Evolutionary conservation across 2,888 invertebrate species (phyloP).

Genomic region (Neria commutata): DNA sequence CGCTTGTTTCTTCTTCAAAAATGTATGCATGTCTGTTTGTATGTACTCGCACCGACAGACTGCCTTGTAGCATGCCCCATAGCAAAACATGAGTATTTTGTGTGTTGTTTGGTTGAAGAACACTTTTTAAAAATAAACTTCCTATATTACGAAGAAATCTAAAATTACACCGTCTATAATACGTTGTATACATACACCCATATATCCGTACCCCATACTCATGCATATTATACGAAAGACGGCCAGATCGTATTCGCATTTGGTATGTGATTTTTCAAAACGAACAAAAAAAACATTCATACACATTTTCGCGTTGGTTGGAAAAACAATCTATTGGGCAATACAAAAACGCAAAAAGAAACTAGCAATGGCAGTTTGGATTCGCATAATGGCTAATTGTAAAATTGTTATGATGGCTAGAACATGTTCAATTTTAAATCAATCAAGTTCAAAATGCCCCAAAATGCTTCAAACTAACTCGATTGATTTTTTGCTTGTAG

Average conservation of each 20-base stretch:
- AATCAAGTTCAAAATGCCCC: too few species aligned
- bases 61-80: neutral
- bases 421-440: too few species aligned
- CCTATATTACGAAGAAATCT: constrained; percentile 47
- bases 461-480: too few species aligned
- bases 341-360: constrained; percentile 1
- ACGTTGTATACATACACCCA: constrained; percentile 14
- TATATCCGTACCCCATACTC: constrained; percentile 26
- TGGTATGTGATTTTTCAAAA: neutral
- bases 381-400: too few species aligned
- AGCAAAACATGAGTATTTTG: constrained; percentile 6
- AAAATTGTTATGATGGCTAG: too few species aligned
- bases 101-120: constrained; percentile 1
- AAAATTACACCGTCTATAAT: constrained; percentile 45
- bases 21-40: too few species aligned
- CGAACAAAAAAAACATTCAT: constrained; percentile 1
- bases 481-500: too few species aligned
- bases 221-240: constrained; percentile 9
- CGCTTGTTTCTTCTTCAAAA: too few species aligned
- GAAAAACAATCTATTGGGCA: neutral
- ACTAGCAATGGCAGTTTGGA: too few species aligned
- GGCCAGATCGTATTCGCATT: constrained; percentile 14
- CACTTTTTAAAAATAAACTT: constrained; percentile 42
- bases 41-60: constrained; percentile 2
- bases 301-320: neutral